These are phyloP conservation scores for Oreochromis mossambicus DNA, from an alignment of 2,797 vertebrate species.

Conservation along the genomic window DNA sequence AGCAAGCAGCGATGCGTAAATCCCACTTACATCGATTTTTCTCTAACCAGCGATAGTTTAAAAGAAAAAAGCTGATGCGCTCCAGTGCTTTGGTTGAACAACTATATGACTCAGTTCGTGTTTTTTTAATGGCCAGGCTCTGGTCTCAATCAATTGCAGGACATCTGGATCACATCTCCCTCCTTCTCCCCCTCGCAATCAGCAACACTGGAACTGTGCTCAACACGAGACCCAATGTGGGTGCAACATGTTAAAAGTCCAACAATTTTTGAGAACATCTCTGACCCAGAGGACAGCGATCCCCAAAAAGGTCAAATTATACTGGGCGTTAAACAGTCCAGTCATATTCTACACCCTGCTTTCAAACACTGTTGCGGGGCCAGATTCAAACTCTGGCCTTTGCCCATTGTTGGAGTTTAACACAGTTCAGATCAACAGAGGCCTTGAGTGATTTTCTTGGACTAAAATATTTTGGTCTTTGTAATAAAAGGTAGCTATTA, in stretches of 20 bases:
- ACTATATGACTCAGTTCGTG: slow-evolving; percentile 72
- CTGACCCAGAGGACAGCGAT: slow-evolving; percentile 1
- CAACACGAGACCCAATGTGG: slow-evolving; percentile 65
- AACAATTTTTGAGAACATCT: slow-evolving; percentile 57
- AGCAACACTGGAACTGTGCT: slow-evolving; percentile 50
- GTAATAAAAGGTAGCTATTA: slow-evolving; percentile 20
- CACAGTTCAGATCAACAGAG: slow-evolving; percentile 13
- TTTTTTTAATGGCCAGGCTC: slow-evolving; percentile 80
- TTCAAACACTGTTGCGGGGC: background rate
- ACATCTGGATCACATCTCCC: slow-evolving; percentile 86
- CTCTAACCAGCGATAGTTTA: slow-evolving; percentile 10
- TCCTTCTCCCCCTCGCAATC: slow-evolving; percentile 60
- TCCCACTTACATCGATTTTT: slow-evolving; percentile 38
- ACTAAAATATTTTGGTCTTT: slow-evolving; percentile 8
- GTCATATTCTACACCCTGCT: slow-evolving; percentile 24
- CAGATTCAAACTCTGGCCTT: slow-evolving; percentile 2
- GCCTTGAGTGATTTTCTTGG: background rate
- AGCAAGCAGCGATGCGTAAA: slow-evolving; percentile 63
- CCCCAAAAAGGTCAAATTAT: slow-evolving; percentile 6
- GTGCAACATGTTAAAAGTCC: slow-evolving; percentile 62
- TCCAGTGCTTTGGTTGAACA: slow-evolving; percentile 75
- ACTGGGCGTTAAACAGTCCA: background rate
- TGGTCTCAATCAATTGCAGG: slow-evolving; percentile 84
- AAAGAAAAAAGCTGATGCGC: slow-evolving; percentile 56
- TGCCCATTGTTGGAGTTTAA: background rate